Evolutionary conservation across 53 echinoderm and acorn worm genomes (phyloP), one percentile per base, ranked within the genome.

Genomic region (Glandiceps talaboti): DNA sequence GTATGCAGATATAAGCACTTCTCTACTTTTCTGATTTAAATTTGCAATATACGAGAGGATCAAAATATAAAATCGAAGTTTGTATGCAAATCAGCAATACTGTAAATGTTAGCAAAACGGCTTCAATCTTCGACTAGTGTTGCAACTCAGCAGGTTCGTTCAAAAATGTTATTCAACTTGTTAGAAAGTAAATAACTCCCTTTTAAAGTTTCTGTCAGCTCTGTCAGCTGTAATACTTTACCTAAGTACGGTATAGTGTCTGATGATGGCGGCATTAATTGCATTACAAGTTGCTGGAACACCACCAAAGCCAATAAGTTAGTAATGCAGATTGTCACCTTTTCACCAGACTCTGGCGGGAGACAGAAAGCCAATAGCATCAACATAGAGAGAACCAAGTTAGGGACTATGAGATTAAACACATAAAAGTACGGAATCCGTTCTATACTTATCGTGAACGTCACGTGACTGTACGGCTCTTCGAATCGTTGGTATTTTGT

Each of bases 321-420:
- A 25, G 94, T 94, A 32, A 94, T 91, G 29, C 89, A 89, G 31
- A 94, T 33, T n/a, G 86, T 87, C 83, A 94, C 81, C 89, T 94
- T 94, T 86, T 94, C 94, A 0, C 94, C 94, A 1, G 94, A 91
- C 76, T 94, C 94, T 28, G 94, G 89, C 25, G 94, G 94, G n/a
- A 94, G 87, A 33, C 82, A 87, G 82, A 94, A 94, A 32, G 86
- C 94, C 30, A 91, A 85, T 1, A 89, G 82, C 27, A 91, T 91
- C 33, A 94, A 77, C 29, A 91, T 72, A 0, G 91, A 91, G 29
- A 94, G 81, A 31, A 89, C 80, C 1, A 94, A 82, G 83, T 89
- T 87, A 10, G 94, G 94, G 28, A 91, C 64, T 64, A 94, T 89
- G 28, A 94, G 86, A 81, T 94, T 91, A 84, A 82, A 73, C 28